Conservation (phyloP, 1,140 invertebrate species). For the Medauroidea extradentata region DNA sequence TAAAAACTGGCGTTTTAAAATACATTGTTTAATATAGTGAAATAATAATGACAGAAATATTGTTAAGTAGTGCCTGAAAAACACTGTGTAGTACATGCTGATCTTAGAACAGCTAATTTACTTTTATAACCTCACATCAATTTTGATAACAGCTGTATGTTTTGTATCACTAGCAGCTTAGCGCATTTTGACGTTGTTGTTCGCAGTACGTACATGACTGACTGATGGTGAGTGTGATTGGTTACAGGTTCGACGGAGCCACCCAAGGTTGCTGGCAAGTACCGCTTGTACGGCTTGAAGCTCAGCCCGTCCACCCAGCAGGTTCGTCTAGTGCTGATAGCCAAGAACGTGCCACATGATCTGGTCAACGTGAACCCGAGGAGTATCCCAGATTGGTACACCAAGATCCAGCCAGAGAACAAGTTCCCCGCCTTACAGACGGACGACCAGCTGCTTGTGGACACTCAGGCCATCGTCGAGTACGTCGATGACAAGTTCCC, state of each 20-base stretch:
- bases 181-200: no score
- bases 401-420: constrained; percentile 53
- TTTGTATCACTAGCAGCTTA: no score
- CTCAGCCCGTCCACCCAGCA: constrained; percentile 58
- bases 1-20: no score
- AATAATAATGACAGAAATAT: no score
- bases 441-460: constrained; percentile 43
- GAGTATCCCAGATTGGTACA: constrained; percentile 56
- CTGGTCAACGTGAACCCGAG: constrained; percentile 55
- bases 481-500: constrained; percentile 53
- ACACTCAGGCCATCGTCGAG: constrained; percentile 50
- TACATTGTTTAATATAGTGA: no score
- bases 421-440: constrained; percentile 53
- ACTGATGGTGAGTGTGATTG: no score
- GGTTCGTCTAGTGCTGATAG: constrained; percentile 48
- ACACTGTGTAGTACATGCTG: no score
- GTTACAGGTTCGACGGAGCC: constrained; percentile 44
- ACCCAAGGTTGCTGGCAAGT: constrained; percentile 38
- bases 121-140: no score
- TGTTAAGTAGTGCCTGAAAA: no score
- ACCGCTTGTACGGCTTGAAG: constrained; percentile 56
- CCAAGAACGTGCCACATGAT: constrained; percentile 52
- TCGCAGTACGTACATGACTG: no score
- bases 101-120: no score
- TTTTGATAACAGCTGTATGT: no score